Evolutionary conservation across 2,888 invertebrate species (phyloP), one percentile per base, ranked within the genome.

Genomic region (Poecilus cupreus): DNA sequence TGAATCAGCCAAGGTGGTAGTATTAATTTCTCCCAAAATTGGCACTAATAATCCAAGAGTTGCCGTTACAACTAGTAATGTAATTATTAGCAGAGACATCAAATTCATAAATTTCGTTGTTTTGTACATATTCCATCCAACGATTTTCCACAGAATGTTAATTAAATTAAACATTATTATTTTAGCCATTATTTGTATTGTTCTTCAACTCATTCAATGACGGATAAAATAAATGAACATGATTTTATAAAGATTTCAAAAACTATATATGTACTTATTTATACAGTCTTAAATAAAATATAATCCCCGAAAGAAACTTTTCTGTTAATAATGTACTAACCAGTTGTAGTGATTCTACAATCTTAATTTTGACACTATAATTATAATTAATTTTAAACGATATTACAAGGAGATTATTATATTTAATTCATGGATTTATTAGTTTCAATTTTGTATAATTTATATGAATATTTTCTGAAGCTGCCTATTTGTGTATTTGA

Each of bases 91-190:
- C 5, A 70, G 32, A 37, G 22, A 39, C 13, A 70, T 39, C 6
- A 70, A 39, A 18, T 70, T 43, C 39, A 39, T 70, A 10, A 39
- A 2, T n/a, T 39, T 37, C n/a, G 70, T 70, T 1, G 20, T 70
- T 39, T 70, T 70, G 16, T 70, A 39, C 20, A 70, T 39, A 70
- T 70, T 70, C 70, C 70, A 70, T 0, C 70, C 70, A 39, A 39
- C 6, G 6, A 26, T 26, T 60, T 60, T 60, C 60, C 60, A 60
- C n/a, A 60, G 2, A n/a, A 13, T n/a, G 6, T 11, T 60, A 13
- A 60, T 26, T 2, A 60, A 26, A 26, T 60, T 26, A 26, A 60
- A 26, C 24, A 60, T 24, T 60, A 60, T 60, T n/a, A 60, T 60
- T 11, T 26, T n/a, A 26, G 26, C 10, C 60, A 60, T 60, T 11